Conservation (phyloP, 2,888 invertebrate genomes). For the Cephus pulcher region DNA sequence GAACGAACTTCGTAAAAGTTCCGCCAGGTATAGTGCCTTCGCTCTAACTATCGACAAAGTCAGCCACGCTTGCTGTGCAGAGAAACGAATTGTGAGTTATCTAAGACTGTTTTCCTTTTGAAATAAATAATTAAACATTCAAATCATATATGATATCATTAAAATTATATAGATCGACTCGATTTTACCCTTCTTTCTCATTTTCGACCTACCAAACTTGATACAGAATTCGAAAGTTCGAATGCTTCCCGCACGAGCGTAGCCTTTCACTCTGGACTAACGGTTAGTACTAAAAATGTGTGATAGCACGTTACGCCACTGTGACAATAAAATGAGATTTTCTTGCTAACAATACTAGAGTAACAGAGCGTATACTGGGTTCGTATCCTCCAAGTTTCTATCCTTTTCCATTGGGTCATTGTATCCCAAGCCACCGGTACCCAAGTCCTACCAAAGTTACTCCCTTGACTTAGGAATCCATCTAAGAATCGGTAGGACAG, state of each 20-base stretch:
- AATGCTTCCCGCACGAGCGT: background rate
- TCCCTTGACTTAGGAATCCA: background rate
- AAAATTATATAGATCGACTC: background rate
- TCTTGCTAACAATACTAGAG: slow-evolving; percentile 22
- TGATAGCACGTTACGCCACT: slow-evolving; percentile 11
- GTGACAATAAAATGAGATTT: slow-evolving; percentile 24
- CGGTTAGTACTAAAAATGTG: background rate
- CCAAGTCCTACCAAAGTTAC: background rate
- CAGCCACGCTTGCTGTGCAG: background rate
- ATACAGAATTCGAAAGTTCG: background rate
- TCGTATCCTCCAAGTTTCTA: slow-evolving; percentile 12
- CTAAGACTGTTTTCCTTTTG: background rate
- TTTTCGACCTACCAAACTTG: background rate
- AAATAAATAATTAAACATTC: background rate
- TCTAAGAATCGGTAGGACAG: background rate
- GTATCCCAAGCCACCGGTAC: background rate
- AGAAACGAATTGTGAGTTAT: background rate
- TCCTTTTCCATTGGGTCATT: background rate
- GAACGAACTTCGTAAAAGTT: slow-evolving; percentile 15
- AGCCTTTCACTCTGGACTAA: background rate
- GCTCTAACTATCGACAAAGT: background rate
- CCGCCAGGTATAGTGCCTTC: background rate
- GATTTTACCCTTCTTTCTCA: background rate
- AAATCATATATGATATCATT: background rate
- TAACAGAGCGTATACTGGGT: slow-evolving; percentile 9